A percentile compares a stretch with the other conserved stretches of the same genome.
phyloP scores from a whole-genome alignment of 2,113 vertebrate species.

The Erinaceus europaeus region DNA sequence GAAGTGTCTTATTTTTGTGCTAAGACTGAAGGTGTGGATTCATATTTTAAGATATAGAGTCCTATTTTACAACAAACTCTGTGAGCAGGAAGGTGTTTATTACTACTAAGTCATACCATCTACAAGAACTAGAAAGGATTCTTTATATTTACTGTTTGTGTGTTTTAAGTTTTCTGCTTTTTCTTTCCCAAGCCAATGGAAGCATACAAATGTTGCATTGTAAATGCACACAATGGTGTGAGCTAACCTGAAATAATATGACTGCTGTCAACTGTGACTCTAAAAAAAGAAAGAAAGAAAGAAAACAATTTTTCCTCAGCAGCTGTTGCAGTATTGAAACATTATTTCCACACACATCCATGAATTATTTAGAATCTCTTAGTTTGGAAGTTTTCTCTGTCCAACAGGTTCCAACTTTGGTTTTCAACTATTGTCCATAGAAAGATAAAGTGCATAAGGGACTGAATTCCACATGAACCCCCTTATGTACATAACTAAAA shows the following conservation, averaged over 20 bases:
- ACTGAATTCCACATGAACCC: not conserved
- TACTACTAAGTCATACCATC: not conserved
- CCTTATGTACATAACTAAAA: not conserved
- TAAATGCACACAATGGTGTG: conserved; percentile 56
- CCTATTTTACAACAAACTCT: not conserved
- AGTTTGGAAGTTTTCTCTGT: not conserved
- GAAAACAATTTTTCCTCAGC: not conserved
- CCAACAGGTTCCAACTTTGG: not conserved
- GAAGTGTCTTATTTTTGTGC: not conserved
- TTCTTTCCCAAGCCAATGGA: conserved; percentile 41
- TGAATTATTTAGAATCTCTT: conserved; percentile 50
- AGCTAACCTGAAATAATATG: conserved; percentile 53
- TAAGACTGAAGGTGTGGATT: not conserved
- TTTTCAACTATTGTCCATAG: conserved; percentile 33
- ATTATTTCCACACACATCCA: conserved; percentile 39
- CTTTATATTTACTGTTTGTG: conserved; percentile 40
- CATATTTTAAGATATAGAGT: conserved; percentile 15
- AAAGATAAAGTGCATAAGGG: not conserved
- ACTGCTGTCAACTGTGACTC: conserved; percentile 16
- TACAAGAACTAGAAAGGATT: conserved; percentile 13
- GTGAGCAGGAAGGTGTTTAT: not conserved
- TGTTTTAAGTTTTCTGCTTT: conserved; percentile 23
- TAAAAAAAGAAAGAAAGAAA: not conserved
- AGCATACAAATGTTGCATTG: conserved; percentile 39
- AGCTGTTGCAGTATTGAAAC: conserved; percentile 41